These are phyloP conservation scores for Dromaius novaehollandiae DNA, from an alignment of 2,113 vertebrate species.

Conservation along the genomic window DNA sequence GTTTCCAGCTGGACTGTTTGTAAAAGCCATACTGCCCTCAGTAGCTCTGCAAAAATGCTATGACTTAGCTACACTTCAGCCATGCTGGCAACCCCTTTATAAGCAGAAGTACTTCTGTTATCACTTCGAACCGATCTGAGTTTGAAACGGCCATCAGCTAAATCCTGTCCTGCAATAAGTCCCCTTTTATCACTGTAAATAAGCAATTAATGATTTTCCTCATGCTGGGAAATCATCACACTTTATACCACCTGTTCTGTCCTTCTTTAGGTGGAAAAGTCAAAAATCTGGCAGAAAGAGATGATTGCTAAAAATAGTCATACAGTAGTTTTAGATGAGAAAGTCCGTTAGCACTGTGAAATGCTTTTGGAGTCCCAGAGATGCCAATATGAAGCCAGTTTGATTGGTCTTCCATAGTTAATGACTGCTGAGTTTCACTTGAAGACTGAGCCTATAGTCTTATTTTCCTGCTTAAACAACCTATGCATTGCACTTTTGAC, in stretches of 20 bases:
- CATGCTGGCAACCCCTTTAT: not conserved
- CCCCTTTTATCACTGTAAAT: not conserved
- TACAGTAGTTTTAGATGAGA: rapidly evolving
- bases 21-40: not conserved
- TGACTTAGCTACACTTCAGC: not conserved
- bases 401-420: not conserved
- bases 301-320: not conserved
- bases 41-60: not conserved
- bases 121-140: not conserved
- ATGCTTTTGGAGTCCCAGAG: not conserved
- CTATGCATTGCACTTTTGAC: not conserved
- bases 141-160: not conserved
- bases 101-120: not conserved
- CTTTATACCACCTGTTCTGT: not conserved
- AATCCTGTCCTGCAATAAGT: not conserved
- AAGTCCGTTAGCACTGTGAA: not conserved
- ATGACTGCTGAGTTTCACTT: not conserved
- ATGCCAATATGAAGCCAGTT: not conserved
- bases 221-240: not conserved
- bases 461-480: not conserved
- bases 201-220: not conserved
- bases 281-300: not conserved
- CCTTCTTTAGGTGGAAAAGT: not conserved
- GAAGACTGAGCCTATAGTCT: not conserved
- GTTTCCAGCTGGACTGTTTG: not conserved